Evolutionary conservation across 2,888 invertebrate species (phyloP).

Genomic region (Pachycephus smyrnensis): DNA sequence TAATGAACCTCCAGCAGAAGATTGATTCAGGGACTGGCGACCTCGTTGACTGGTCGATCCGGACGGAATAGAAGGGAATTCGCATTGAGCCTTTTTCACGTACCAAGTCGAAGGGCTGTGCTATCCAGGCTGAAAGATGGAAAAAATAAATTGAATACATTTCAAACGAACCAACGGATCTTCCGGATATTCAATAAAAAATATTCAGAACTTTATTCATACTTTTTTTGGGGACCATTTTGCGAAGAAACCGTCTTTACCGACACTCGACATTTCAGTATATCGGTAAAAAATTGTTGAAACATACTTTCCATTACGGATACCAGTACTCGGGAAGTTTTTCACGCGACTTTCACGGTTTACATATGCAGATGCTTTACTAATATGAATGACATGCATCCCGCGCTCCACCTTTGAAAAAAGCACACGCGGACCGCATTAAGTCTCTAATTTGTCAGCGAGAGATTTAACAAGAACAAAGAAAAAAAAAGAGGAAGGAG

Average conservation of each 20-base stretch:
- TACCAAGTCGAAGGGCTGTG: not conserved
- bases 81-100: not conserved
- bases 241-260: not conserved
- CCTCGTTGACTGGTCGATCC: no score
- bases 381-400: not conserved
- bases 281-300: not conserved
- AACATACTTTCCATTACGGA: not conserved
- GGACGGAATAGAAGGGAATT: not conserved
- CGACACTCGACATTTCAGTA: not conserved
- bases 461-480: not conserved
- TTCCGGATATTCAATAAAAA: not conserved
- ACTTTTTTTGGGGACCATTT: not conserved
- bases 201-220: not conserved
- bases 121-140: not conserved
- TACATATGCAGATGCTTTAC: not conserved
- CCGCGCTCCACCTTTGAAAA: not conserved
- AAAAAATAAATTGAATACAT: not conserved
- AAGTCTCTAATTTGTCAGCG: not conserved
- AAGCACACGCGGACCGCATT: not conserved
- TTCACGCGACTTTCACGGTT: not conserved
- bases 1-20: no score
- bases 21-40: no score
- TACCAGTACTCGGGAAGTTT: not conserved
- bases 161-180: not conserved
- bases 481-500: slow-evolving; percentile 14